Percentiles rank a stretch among this genome's conserved stretches.
Conservation (phyloP, 2,888 invertebrate genomes). For the Adelphocoris suturalis region DNA sequence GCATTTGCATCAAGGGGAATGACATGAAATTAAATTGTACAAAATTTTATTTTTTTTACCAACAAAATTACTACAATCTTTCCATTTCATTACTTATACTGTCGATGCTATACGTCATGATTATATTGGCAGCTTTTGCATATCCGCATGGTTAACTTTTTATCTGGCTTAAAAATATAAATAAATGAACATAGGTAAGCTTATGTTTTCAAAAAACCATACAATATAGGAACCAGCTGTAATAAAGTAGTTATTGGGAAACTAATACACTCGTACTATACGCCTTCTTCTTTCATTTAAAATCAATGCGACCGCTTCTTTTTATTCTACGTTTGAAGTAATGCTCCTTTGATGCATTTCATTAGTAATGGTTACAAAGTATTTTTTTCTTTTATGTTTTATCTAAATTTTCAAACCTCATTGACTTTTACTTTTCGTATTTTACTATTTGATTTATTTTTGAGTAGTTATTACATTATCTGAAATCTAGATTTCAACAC, state of each 20-base stretch:
- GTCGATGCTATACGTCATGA: slow-evolving; percentile 53
- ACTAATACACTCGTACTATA: not conserved
- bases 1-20: slow-evolving; percentile 55
- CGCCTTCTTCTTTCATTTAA: slow-evolving; percentile 24
- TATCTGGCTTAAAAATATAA: slow-evolving; percentile 61
- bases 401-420: not conserved
- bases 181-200: too few relatives aligned
- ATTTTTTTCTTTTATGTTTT: not conserved
- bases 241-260: slow-evolving; percentile 54
- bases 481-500: not conserved
- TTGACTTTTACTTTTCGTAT: not conserved
- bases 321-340: slow-evolving; percentile 53
- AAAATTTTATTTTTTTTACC: not conserved
- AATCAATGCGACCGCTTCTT: slow-evolving; percentile 57
- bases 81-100: slow-evolving; percentile 43
- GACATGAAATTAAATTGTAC: slow-evolving; percentile 46
- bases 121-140: slow-evolving; percentile 65
- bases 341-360: slow-evolving; percentile 60
- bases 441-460: not conserved
- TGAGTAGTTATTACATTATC: not conserved
- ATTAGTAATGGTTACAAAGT: slow-evolving; percentile 36
- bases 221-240: slow-evolving; percentile 42
- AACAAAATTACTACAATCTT: slow-evolving; percentile 26
- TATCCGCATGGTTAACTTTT: slow-evolving; percentile 67
- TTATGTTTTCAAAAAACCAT: not conserved